A percentile compares a stretch with the other conserved stretches of the same genome.
phyloP scores from a whole-genome alignment of 2,113 vertebrate genomes.

The Gnathonemus echidnorhynchus region DNA sequence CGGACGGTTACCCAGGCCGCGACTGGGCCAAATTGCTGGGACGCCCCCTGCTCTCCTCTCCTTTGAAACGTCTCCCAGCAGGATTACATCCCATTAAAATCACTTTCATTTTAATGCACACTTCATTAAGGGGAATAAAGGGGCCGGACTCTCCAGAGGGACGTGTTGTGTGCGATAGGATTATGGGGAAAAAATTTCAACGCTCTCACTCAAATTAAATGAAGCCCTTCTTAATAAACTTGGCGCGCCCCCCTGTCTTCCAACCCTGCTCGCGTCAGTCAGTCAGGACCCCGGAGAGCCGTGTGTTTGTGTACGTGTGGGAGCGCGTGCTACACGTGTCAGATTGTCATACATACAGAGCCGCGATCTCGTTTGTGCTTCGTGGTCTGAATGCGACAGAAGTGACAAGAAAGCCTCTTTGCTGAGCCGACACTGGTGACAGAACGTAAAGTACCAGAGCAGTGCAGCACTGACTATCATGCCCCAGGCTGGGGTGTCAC shows the following conservation, averaged over 20 bases:
- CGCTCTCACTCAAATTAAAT: conserved; percentile 39
- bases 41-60: conserved; percentile 3
- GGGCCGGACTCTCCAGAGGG: conserved; percentile 44
- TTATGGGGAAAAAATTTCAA: conserved; percentile 46
- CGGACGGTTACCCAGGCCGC: background rate
- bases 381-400: background rate
- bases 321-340: no score
- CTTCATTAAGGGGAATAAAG: conserved; percentile 61
- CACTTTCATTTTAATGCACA: conserved; percentile 58
- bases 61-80: conserved; percentile 39
- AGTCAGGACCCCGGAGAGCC: conserved; percentile 1
- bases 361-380: background rate
- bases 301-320: background rate
- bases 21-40: background rate
- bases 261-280: conserved; percentile 18
- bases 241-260: conserved; percentile 35
- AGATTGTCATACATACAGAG: background rate
- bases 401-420: conserved; percentile 11
- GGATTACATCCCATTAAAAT: conserved; percentile 58
- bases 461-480: background rate
- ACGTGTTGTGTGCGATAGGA: conserved; percentile 29
- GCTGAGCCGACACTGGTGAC: background rate
- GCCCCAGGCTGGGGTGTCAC: background rate
- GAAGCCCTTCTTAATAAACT: conserved; percentile 44
- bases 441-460: background rate